Percentiles rank a stretch among this genome's conserved stretches.
Conservation (phyloP, 1,140 invertebrate genomes). For the Pemphigus obesinymphae region DNA sequence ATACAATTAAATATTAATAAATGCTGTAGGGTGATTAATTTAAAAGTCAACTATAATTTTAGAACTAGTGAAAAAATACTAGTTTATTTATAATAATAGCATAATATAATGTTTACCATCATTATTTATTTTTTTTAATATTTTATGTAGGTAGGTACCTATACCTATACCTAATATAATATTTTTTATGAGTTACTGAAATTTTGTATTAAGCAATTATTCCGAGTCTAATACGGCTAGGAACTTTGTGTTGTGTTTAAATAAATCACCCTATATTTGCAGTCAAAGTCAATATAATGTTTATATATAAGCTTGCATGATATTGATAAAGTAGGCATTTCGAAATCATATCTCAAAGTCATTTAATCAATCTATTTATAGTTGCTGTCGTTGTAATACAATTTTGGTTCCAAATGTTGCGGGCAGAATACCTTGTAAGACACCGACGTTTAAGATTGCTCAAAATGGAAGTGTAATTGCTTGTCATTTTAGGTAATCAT, state of each 20-base stretch:
- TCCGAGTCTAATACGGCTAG: too few relatives aligned
- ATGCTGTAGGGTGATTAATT: too few relatives aligned
- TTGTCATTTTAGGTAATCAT: conserved; percentile 45
- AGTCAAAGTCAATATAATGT: not conserved
- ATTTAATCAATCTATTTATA: conserved; percentile 12
- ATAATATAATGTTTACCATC: too few relatives aligned
- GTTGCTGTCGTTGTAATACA: conserved; percentile 38
- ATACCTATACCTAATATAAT: too few relatives aligned
- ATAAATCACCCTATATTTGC: not conserved
- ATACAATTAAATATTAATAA: too few relatives aligned
- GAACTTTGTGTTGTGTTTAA: not conserved
- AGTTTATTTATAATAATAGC: too few relatives aligned
- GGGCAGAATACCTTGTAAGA: conserved; percentile 43
- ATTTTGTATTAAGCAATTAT: too few relatives aligned
- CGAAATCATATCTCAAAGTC: not conserved
- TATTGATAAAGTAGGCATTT: not conserved
- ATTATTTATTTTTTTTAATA: too few relatives aligned
- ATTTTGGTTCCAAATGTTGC: conserved; percentile 25
- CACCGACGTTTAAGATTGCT: conserved; percentile 43
- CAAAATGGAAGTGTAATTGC: conserved; percentile 44
- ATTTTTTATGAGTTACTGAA: too few relatives aligned
- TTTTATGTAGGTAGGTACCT: too few relatives aligned
- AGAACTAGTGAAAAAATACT: too few relatives aligned
- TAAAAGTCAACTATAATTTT: too few relatives aligned
- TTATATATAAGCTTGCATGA: not conserved